Evolutionary conservation across 1,140 invertebrate species (phyloP).

Genomic region (Andricus grossulariae): DNA sequence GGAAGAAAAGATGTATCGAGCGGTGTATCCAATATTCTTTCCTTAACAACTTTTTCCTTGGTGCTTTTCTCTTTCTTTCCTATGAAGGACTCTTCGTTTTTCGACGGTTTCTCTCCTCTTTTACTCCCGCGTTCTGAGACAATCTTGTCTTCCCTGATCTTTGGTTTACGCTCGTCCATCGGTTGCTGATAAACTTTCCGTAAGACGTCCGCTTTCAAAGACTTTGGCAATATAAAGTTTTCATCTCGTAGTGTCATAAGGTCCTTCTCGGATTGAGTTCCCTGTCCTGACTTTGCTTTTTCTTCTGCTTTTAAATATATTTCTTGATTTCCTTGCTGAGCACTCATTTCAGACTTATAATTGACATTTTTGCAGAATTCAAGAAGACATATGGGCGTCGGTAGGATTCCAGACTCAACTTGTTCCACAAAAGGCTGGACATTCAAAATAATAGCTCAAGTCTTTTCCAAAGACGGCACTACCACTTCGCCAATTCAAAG

Average conservation of each 20-base stretch:
- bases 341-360: background rate
- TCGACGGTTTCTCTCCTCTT: background rate
- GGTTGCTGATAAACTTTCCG: too few species aligned
- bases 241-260: too few species aligned
- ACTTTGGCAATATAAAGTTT: too few species aligned
- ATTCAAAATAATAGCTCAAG: slow-evolving; percentile 38
- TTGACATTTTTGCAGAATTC: background rate
- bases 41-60: background rate
- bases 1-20: background rate
- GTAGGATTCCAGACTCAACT: background rate
- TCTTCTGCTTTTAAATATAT: background rate
- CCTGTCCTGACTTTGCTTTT: background rate
- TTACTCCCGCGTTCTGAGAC: background rate
- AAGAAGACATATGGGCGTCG: background rate
- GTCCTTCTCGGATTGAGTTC: too few species aligned
- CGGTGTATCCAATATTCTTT: background rate
- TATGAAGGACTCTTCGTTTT: background rate
- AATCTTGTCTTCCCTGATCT: too few species aligned
- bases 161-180: too few species aligned
- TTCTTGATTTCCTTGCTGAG: background rate
- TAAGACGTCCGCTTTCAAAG: too few species aligned
- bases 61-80: background rate
- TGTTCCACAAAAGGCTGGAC: slow-evolving; percentile 37
- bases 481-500: too few species aligned
- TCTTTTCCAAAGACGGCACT: slow-evolving; percentile 36